These are phyloP conservation scores for Zophobas morio DNA, from an alignment of 1,140 invertebrate species.

Conservation along the genomic window DNA sequence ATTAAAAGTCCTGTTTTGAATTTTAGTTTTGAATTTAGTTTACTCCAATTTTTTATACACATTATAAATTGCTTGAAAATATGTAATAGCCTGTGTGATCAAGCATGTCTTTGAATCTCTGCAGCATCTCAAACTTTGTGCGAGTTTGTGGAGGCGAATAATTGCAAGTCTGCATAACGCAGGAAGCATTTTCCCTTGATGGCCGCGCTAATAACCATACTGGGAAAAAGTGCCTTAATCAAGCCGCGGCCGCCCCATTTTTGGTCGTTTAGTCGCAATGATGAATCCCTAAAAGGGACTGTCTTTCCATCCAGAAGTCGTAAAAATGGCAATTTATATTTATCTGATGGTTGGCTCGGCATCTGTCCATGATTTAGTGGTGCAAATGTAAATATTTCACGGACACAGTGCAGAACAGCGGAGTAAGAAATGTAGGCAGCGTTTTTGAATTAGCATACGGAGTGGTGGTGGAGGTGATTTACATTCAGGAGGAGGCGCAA, in stretches of 20 bases:
- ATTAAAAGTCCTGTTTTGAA: no score
- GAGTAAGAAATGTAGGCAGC: constrained; percentile 26
- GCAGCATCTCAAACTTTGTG: constrained; percentile 1
- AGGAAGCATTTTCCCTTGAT: neutral
- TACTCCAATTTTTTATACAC: no score
- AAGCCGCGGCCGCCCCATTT: neutral
- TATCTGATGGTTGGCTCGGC: constrained; percentile 39
- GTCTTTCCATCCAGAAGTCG: constrained; percentile 25
- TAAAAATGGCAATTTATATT: constrained; percentile 49
- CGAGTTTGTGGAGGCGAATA: constrained; percentile 17
- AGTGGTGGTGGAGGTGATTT: constrained; percentile 48
- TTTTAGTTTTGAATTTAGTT: no score
- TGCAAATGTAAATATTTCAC: constrained; percentile 46
- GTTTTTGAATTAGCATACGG: constrained; percentile 49
- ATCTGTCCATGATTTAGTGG: constrained; percentile 46
- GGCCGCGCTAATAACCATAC: neutral
- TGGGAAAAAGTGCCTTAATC: neutral
- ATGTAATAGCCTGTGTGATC: no score
- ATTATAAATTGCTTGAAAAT: no score
- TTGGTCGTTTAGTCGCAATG: neutral
- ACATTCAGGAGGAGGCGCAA: constrained; percentile 48
- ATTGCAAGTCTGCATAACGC: constrained; percentile 34
- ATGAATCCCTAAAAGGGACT: constrained; percentile 5
- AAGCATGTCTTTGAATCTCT: no score
- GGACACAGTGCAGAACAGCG: constrained; percentile 25